Base-by-base conservation (phyloP, 2,888 invertebrate genomes). In the Altica lythri region DNA sequence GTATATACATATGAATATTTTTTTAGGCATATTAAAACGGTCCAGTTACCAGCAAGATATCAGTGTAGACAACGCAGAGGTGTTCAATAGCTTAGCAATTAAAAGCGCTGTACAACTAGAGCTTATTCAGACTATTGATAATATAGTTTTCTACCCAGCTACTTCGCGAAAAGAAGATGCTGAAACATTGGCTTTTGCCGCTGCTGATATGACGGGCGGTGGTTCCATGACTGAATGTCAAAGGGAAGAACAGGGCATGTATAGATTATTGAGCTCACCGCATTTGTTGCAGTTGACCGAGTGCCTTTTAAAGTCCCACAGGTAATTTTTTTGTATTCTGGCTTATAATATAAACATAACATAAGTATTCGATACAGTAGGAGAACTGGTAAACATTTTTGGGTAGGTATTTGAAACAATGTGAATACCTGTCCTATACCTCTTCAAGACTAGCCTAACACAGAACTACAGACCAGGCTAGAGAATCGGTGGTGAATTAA, bases 91-190 rank as follows among this genome's bases (percentile, higher is more conserved):
- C 47, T 80, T 96, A 50, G 80, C 92, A 30, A 95, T 98, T 45
- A 95, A 95, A 74, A 97, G 96, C 77, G 93, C 95, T 4, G 97
- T 99, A 0, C 99, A 99, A 73, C 78, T 97, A 65, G 99, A 99
- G 76, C 79, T 99, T 53, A 98, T 99, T 59, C 97, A 97, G 75
- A 97, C 98, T 0, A 94, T 99, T 59, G 98, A 98, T 75, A 95
- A 96, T 74, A 92, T 99, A 40, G 90, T 99, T 2, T 98, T 99
- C 78, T 98, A 93, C 75, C 96, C 97, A n/a, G 93, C 96, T 0
- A 96, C 96, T 0, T 95, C 95, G 14, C 83, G 92, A 48, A 96
- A 95, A 75, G 97, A 97, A 77, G 97, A 97, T 76, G 93, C 92
- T 10, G 95, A 96, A 75, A 95, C 95, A 42, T 79, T 96, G 57